phyloP scores from a whole-genome alignment of 37 sponge, comb jelly and placozoan genomes.

The Oopsacas minuta region DNA sequence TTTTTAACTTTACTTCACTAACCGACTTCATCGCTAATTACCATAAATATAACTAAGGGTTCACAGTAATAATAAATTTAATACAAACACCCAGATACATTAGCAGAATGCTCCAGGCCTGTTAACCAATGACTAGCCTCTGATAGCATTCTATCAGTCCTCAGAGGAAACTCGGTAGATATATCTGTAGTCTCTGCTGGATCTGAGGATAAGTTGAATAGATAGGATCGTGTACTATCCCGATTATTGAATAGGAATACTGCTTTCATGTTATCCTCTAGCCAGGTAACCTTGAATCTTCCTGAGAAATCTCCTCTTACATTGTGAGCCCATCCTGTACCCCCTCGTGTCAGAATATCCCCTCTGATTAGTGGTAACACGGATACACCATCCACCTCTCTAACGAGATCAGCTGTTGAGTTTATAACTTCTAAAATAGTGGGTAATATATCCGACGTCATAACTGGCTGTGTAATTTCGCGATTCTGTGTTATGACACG shows the following conservation, averaged over 20 bases:
- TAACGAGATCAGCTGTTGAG: neutral
- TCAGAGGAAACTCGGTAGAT: neutral
- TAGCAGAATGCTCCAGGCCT: neutral
- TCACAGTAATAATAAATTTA: neutral
- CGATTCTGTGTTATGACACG: slow-evolving; percentile 24
- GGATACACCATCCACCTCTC: slow-evolving; percentile 25
- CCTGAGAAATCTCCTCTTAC: slow-evolving; percentile 31
- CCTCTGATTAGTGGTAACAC: slow-evolving; percentile 17
- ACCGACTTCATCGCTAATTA: neutral
- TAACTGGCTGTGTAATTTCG: slow-evolving; percentile 20
- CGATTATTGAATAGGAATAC: slow-evolving; percentile 20
- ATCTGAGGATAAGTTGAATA: slow-evolving; percentile 26
- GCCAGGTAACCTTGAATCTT: neutral
- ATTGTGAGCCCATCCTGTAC: neutral
- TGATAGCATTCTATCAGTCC: neutral
- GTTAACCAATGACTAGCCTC: neutral
- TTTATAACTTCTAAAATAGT: slow-evolving; percentile 29
- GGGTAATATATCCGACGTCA: slow-evolving; percentile 40
- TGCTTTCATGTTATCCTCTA: slow-evolving; percentile 25
- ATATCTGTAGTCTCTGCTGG: slow-evolving; percentile 28
- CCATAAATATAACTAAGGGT: too few species aligned
- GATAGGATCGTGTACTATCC: neutral
- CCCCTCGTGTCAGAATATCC: neutral
- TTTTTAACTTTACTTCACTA: neutral
- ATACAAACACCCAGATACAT: neutral